These are phyloP conservation scores for Porites divaricata DNA, from an alignment of 92 coral and sea anemone genomes.

Conservation along the genomic window DNA sequence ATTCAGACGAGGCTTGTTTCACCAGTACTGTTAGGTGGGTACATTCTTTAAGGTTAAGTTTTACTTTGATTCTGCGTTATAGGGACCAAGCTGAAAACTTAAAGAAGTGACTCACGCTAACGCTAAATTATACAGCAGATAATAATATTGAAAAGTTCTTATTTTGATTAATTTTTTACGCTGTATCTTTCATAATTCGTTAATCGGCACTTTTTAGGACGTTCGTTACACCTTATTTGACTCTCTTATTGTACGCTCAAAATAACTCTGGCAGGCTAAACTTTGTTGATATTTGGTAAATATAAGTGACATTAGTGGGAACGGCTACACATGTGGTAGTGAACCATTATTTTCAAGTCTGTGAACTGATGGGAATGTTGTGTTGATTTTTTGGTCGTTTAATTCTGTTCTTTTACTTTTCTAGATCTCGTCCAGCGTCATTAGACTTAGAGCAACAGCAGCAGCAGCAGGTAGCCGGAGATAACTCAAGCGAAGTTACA, in stretches of 20 bases:
- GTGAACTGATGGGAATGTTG: too few species aligned
- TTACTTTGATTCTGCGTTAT: background rate
- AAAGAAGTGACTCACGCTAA: background rate
- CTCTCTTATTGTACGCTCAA: too few species aligned
- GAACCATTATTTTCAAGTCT: background rate
- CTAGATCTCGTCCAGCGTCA: conserved; percentile 66
- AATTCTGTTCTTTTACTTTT: background rate
- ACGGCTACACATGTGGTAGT: too few species aligned
- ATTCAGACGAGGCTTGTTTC: conserved; percentile 5
- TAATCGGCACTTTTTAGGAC: too few species aligned
- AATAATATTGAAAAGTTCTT: too few species aligned
- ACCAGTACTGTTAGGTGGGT: conserved; percentile 7
- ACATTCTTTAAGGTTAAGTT: background rate
- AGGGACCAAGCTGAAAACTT: background rate
- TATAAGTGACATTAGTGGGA: too few species aligned
- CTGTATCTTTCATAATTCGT: too few species aligned
- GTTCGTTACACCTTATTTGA: too few species aligned
- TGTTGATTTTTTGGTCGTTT: background rate
- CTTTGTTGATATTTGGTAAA: too few species aligned
- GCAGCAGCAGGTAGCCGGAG: conserved; percentile 32
- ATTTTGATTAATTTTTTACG: too few species aligned
- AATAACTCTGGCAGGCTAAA: too few species aligned
- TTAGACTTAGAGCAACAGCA: conserved; percentile 40
- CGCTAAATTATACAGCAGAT: too few species aligned
- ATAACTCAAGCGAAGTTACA: conserved; percentile 80